Evolutionary conservation across 1,140 invertebrate species (phyloP), one percentile per base, ranked within the genome.

Genomic region (Cydia amplana): DNA sequence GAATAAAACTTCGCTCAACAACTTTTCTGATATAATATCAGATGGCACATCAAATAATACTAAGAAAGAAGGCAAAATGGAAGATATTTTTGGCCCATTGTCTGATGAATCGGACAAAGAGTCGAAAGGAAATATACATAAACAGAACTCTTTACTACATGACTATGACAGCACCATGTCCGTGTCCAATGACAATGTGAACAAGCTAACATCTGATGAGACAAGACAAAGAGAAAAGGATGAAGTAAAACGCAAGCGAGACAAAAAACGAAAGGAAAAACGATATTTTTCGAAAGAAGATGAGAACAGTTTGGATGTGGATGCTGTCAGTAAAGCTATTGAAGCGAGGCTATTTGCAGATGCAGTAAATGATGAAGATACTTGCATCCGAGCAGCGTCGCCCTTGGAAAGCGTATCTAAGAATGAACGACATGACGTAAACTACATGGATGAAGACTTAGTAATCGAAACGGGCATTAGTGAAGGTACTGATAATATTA

Each of bases 11-110:
- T 84, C 80, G 16, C 77, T 83, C 49, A 86, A 76, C 60, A 83
- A 84, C 73, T 78, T 77, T n/a, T 84, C 81, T 82, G 86, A 91
- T 65, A 75, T 79, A 72, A 63, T 76, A 12, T 64, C 72, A 70
- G 92, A 90, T 72, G 76, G 74, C 16, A 77, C 82, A 74, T 76
- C 84, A 16, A 89, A 79, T 78, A 89, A 93, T 75, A 83, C 86
- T 12, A 95, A 95, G 84, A 94, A 94, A 74, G 95, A 96, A 74
- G 96, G 96, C 60, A 95, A 96, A 85, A 97, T 97, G 96, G 96
- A 97, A 89, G 96, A 97, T 81, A 97, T 97, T 75, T 98, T 97
- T 89, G 97, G 97, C 4, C 96, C 97, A 1, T 93, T 97, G 36
- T 97, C 97, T 0, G 97, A 98, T 84, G 96, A 97, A 40, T 93